Conservation (phyloP, 2,113 vertebrate genomes). For the Astatoreochromis straeleni region DNA sequence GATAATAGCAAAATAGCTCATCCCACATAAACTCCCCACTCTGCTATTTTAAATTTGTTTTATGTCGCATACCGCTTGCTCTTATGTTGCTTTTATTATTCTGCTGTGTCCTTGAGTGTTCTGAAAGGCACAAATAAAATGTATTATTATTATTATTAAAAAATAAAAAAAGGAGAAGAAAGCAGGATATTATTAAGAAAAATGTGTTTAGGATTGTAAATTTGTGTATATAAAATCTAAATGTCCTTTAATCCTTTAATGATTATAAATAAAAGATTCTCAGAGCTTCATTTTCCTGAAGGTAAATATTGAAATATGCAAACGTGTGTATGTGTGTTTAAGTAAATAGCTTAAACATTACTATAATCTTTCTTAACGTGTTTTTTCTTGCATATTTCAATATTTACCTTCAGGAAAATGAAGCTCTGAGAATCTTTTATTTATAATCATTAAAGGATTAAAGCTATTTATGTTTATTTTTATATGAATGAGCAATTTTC, state of each 20-base stretch:
- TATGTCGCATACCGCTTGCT: neutral
- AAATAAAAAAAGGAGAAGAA: neutral
- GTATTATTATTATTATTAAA: neutral
- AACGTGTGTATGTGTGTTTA: no score
- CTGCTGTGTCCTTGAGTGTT: neutral
- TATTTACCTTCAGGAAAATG: neutral
- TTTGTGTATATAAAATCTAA: neutral
- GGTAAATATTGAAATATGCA: neutral
- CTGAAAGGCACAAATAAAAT: neutral
- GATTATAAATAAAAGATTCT: fast-evolving
- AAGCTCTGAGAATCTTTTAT: neutral
- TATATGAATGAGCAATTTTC: neutral
- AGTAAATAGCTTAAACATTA: no score
- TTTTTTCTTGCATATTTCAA: neutral
- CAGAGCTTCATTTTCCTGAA: neutral
- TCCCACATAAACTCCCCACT: neutral
- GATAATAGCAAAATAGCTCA: neutral
- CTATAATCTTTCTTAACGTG: no score
- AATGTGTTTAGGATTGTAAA: neutral
- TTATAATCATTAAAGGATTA: fast-evolving
- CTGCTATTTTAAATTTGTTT: neutral
- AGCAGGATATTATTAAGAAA: neutral
- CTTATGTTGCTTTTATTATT: neutral
- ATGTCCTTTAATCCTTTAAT: neutral
- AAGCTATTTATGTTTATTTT: neutral